Conservation (phyloP, 2,888 invertebrate species). For the Coenonympha glycerion region DNA sequence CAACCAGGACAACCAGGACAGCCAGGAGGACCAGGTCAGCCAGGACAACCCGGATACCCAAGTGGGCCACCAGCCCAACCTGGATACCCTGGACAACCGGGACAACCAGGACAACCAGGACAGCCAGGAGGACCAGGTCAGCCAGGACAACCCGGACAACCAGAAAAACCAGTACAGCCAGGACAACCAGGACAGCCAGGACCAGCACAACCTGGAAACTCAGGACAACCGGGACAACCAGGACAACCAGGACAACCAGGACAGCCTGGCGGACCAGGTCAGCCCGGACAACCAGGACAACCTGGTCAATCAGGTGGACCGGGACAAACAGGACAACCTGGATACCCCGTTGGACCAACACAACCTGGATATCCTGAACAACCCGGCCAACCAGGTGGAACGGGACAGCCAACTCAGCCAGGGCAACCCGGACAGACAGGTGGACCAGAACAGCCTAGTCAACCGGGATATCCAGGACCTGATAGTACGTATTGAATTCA, state of each 20-base stretch:
- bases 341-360: constrained; percentile 42
- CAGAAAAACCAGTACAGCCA: constrained; percentile 35
- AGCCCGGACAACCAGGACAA: constrained; percentile 20
- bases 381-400: constrained; percentile 37
- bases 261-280: constrained; percentile 21
- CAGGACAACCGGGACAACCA: background rate
- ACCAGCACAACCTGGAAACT: constrained; percentile 29
- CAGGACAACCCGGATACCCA: constrained; percentile 1
- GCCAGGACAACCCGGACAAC: constrained; percentile 34
- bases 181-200: background rate
- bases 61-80: no score
- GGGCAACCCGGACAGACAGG: constrained; percentile 30
- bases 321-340: constrained; percentile 37
- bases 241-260: constrained; percentile 18
- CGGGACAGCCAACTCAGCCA: constrained; percentile 26
- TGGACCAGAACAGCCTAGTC: constrained; percentile 21
- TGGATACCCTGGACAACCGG: no score
- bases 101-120: no score
- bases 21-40: constrained; percentile 23
- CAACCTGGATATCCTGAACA: constrained; percentile 34
- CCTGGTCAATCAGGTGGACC: background rate
- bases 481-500: background rate
- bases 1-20: constrained; percentile 16
- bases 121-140: no score
- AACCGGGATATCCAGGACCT: constrained; percentile 24